Percentiles rank a stretch among this genome's conserved stretches.
These are phyloP conservation scores for Lasioglossum zephyrum DNA, from an alignment of 2,888 invertebrate genomes.

Conservation along the genomic window DNA sequence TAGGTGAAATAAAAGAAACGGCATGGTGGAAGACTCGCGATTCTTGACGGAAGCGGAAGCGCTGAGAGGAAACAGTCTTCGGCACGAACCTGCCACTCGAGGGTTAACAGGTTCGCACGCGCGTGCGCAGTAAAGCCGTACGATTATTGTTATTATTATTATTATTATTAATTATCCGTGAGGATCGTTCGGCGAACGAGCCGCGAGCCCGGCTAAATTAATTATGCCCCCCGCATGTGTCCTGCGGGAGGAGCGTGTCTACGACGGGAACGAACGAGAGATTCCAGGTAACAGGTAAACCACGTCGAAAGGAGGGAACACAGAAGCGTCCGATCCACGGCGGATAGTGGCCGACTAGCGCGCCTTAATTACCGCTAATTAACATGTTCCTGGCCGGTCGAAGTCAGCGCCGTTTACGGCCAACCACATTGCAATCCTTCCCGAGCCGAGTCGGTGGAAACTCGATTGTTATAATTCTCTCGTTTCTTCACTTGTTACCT, in stretches of 20 bases:
- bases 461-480: conserved; percentile 49
- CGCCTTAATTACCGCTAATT: conserved; percentile 70
- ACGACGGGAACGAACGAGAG: conserved; percentile 34
- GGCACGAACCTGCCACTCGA: not conserved
- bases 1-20: not conserved
- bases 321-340: conserved; percentile 42
- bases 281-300: conserved; percentile 54
- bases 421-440: conserved; percentile 51
- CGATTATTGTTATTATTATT: conserved; percentile 1
- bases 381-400: conserved; percentile 66
- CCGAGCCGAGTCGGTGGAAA: conserved; percentile 35
- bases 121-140: not conserved
- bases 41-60: not conserved
- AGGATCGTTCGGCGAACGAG: conserved; percentile 72
- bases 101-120: conserved; percentile 12
- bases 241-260: conserved; percentile 40
- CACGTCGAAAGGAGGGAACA: conserved; percentile 32
- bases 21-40: not conserved
- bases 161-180: conserved; percentile 53
- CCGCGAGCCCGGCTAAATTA: conserved; percentile 74
- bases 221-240: conserved; percentile 63
- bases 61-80: not conserved
- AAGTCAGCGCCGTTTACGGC: conserved; percentile 57
- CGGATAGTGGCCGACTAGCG: conserved; percentile 43
- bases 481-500: not conserved